Base-by-base conservation (phyloP, 2,888 invertebrate species). In the Macrosoma leucophasiata region DNA sequence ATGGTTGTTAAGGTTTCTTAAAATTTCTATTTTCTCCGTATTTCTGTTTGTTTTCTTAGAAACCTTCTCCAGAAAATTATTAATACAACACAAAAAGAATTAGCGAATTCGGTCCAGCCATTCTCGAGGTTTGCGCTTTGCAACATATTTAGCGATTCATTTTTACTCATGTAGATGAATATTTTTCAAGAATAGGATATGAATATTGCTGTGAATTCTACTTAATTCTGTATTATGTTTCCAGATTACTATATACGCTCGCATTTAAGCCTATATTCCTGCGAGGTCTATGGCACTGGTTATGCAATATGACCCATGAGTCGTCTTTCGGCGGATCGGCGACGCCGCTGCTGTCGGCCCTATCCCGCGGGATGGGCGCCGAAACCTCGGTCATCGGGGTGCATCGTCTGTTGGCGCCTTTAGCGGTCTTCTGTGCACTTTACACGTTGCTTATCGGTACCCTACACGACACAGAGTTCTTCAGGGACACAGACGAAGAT, bases 401-500 rank as follows among this genome's bases (percentile, higher is more conserved):
- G 3, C 86, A 89, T 10, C 85, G 87, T 8, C 88, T 95, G 9
- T 86, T 95, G 7, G 93, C 95, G 1, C 86, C 93, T 1, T 62
- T 96, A 18, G 92, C 93, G 0, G 91, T 94, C 1, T 96, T 96
- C 72, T 94, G 94, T 62, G 90, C 93, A 1, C 75, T 95, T 1
- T 94, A 94, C 62, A 91, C 91, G 23, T 84, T 94, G 20, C 81
- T 94, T 3, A 87, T 96, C 28, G 90, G 93, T 0, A 95, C 95
- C 0, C 68, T 96, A 14, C 94, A 96, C 54, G 96, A 96, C 62
- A 90, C 91, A 0, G 96, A 96, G 72, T 95, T 96, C 68, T 78
- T 75, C 36, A 55, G 68, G 5, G 74, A 76, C 18, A 45, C 52
- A 0, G 91, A 90, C 28, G 85, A 85, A 4, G 69, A 69, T 15